Base-by-base conservation (phyloP, 2,113 vertebrate genomes). In the Hippocampus mohnikei region DNA sequence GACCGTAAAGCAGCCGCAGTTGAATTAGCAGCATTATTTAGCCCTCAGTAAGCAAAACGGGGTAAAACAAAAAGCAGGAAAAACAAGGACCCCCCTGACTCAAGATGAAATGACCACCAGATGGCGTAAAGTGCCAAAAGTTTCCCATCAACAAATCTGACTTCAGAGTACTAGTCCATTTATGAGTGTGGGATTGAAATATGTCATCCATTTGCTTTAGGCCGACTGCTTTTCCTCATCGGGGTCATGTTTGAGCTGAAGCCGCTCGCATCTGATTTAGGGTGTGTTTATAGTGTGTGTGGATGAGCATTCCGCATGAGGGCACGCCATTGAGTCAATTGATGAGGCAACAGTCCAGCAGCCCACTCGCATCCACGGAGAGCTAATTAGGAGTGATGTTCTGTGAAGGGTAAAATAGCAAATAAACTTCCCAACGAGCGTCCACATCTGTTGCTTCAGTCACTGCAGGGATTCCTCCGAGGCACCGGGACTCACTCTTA, bases 371-470 rank as follows among this genome's bases (percentile, higher is more conserved):
- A 73, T 88, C 83, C 80, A 75, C 16, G 33, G 89, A 85, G 89
- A 83, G 74, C 83, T 88, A 85, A 90, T 91, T 92, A 90, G 76
- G 77, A 88, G 67, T 68, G 77, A 83, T 82, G 72, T 72, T 58
- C 85, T 79, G 78, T 82, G 84, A 83, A 86, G 77, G 79, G 72
- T 78, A 84, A 76, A 75, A 71, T 74, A 75, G 82, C 82, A 87
- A 85, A 86, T 86, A 85, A 81, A 85, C 82, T 81, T 77, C 77
- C 71, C 81, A 83, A 84, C 80, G 82, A 86, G 74, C 85, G 69
- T 27, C 62, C 78, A 69, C 66, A 67, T 55, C 48, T 29, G 68
- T 46, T 67, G 66, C 50, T 53, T 67, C 33, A 55, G 66, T 52
- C 53, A 33, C 58, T 58, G 50, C 20, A 46, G 40, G 23, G 62